These are phyloP conservation scores for Boleophthalmus pectinirostris DNA, from an alignment of 2,113 vertebrate species.

Conservation along the genomic window DNA sequence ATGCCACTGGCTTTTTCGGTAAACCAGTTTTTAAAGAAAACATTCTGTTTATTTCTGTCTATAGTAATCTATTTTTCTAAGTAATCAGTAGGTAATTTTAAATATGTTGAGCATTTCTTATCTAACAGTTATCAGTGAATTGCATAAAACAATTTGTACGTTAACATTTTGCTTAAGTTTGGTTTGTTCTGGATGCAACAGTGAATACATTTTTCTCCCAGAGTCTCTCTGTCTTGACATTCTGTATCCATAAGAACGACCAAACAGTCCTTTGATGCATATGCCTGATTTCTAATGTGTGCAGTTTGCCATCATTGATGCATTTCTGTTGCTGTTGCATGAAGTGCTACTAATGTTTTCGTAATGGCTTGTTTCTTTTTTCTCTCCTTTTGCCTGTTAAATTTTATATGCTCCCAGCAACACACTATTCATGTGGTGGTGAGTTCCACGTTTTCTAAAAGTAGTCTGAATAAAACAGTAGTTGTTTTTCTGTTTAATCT, in stretches of 20 bases:
- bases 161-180: neutral
- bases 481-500: slow-evolving; percentile 36
- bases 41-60: neutral
- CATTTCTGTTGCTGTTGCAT: slow-evolving; percentile 62
- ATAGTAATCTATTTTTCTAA: too few relatives aligned
- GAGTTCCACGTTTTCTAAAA: slow-evolving; percentile 83
- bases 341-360: slow-evolving; percentile 61
- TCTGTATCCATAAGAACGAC: slow-evolving; percentile 19
- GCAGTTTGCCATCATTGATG: slow-evolving; percentile 46
- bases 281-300: neutral
- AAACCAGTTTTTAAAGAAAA: neutral
- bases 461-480: slow-evolving; percentile 48
- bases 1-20: slow-evolving; percentile 97
- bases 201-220: neutral
- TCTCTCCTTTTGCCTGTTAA: slow-evolving; percentile 86
- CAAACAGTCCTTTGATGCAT: slow-evolving; percentile 4
- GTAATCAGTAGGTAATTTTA: neutral
- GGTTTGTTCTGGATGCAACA: neutral
- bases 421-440: slow-evolving; percentile 99
- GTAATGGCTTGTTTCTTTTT: slow-evolving; percentile 61
- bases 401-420: slow-evolving; percentile 89
- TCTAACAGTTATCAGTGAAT: neutral
- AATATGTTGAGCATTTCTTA: neutral
- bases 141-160: neutral
- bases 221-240: neutral